Evolutionary conservation across 2,113 vertebrate species (phyloP), one percentile per base, ranked within the genome.

Genomic region (Tachysurus fulvidraco): DNA sequence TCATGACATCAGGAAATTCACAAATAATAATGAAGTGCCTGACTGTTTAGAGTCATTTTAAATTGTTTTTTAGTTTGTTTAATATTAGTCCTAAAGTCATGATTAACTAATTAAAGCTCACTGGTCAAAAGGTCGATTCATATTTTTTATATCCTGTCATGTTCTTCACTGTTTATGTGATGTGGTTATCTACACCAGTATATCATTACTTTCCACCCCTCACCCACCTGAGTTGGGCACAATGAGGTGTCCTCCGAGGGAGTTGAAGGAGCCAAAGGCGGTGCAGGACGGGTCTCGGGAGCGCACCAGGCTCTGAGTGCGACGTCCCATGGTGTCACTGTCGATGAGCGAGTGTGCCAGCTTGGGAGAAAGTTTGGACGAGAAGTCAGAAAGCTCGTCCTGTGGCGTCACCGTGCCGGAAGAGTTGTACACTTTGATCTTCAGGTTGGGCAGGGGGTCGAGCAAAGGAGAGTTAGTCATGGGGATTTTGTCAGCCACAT

Each of bases 381-480:
- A 95, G 89, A 97, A 96, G 86, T 99, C 98, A 21, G 95, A 96
- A 21, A 97, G 94, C 85, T 99, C 98, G 60, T 98, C 98, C 91
- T 99, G 98, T 0, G 98, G 97, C 0, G 97, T 98, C 88, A 98
- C 97, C 44, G 97, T 93, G 0, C 97, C 97, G 0, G 98, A 97
- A 5, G 96, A 98, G 91, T 98, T 99, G 89, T 97, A 99, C 79
- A 99, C 98, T 92, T 99, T 99, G 92, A 99, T 99, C 93, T 99
- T 99, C 92, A 99, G 92, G 94, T 98, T 99, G 55, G 98, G 98
- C 55, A 99, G 94, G 0, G 98, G 97, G 89, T 99, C 98, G 85
- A 99, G 94, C 82, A 99, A 96, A 0, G 98, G 98, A 19, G 98
- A 99, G 91, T 97, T 99, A 89, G 98, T 99, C 98, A 99, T 99